Evolutionary conservation across 53 echinoderm and acorn worm genomes (phyloP).

Genomic region (Holothuria scabra): DNA sequence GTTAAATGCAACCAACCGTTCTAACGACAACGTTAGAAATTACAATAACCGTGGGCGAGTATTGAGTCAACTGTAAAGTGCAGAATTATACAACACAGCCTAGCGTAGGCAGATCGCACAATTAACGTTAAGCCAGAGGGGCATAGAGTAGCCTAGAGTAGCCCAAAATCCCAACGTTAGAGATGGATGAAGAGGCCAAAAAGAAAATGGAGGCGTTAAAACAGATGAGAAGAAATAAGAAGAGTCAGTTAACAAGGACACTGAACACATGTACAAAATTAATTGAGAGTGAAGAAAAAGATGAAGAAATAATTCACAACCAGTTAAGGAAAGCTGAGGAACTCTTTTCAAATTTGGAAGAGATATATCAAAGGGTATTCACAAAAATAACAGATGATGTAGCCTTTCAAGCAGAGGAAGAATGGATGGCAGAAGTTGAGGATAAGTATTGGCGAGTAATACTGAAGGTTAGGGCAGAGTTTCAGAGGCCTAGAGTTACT

Average conservation of each 20-base stretch:
- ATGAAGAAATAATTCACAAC: neutral
- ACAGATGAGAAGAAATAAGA: neutral
- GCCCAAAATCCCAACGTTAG: rapidly evolving
- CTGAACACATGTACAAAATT: slow-evolving; percentile 1
- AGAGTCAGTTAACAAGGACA: slow-evolving; percentile 14
- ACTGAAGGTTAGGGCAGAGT: neutral
- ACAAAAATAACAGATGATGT: neutral
- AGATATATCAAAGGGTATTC: neutral
- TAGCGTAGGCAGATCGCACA: no score
- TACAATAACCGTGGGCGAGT: no score
- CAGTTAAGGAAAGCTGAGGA: slow-evolving; percentile 23
- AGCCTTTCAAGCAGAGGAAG: neutral
- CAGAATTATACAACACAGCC: no score
- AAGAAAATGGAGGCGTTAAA: neutral
- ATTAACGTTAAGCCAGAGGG: no score
- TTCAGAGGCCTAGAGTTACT: neutral
- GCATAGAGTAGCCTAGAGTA: no score
- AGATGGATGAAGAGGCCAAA: neutral
- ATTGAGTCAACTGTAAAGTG: no score
- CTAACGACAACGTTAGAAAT: no score
- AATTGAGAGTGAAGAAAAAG: neutral
- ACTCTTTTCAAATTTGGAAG: slow-evolving; percentile 20
- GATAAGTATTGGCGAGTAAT: neutral
- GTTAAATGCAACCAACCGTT: no score
- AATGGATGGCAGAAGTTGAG: slow-evolving; percentile 22